Base-by-base conservation (phyloP, 1,140 invertebrate genomes). In the Oscheius sp. region DNA sequence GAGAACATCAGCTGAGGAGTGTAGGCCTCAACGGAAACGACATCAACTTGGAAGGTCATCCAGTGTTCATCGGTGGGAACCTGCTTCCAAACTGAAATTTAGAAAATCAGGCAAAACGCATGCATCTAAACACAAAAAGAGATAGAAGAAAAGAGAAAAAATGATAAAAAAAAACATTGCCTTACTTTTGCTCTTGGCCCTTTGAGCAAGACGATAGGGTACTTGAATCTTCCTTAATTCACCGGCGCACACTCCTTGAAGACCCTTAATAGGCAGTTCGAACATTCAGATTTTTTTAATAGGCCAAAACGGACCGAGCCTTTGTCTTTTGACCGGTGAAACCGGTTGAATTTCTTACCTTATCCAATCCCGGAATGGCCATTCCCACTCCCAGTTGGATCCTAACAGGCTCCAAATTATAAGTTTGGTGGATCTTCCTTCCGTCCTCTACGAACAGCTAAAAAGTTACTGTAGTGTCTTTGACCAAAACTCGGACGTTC, bases 311-410 rank as follows among this genome's bases (percentile, higher is more conserved):
- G n/a, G n/a, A n/a, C n/a, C n/a, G n/a, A n/a, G n/a, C n/a, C n/a
- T n/a, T n/a, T n/a, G n/a, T n/a, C n/a, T n/a, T n/a, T n/a, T n/a
- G n/a, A n/a, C n/a, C n/a, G n/a, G n/a, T n/a, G n/a, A n/a, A n/a
- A n/a, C n/a, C n/a, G n/a, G n/a, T n/a, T n/a, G n/a, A n/a, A n/a
- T n/a, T n/a, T n/a, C 36, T 7, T 15, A 72, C 69, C 63, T 83
- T 84, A 64, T 83, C 82, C 31, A 83, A 45, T 26, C 82, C 82
- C 20, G 83, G 83, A 67, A 83, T 83, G 28, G 75, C 74, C 82
- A 83, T 84, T 58, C 83, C 82, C n/a, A 78, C 75, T n/a, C 82
- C 82, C 23, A 83, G 70, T 70, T 83, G 82, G 46, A 83, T 83
- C 18, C 63, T 68, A 31, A 83, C 73, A 23, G 82, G 82, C 3